Percentiles rank a stretch among this genome's conserved stretches.
Evolutionary conservation across 2,113 vertebrate genomes (phyloP).

Genomic region (Anhinga anhinga): DNA sequence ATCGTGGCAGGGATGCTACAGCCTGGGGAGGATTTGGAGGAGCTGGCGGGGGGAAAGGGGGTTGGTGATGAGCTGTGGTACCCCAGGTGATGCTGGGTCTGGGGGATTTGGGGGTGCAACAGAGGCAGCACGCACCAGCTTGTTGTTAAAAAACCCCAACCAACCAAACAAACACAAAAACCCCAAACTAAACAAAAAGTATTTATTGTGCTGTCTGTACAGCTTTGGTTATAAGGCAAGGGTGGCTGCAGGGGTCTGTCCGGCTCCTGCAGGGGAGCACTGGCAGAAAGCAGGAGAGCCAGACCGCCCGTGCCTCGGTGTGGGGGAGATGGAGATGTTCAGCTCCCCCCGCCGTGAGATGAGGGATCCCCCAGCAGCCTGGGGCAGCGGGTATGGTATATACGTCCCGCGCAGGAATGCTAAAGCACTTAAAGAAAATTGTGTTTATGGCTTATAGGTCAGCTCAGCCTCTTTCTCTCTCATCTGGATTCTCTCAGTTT

Average conservation of each 20-base stretch:
- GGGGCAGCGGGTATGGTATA: not conserved
- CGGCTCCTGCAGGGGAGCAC: not conserved
- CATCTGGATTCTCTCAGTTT: not conserved
- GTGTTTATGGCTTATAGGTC: not conserved
- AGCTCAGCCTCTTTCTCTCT: not conserved
- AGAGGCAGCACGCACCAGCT: not conserved
- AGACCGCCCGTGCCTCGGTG: fast-evolving
- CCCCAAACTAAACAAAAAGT: too few species aligned
- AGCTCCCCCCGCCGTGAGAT: not conserved
- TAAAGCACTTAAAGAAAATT: not conserved
- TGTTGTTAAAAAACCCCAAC: not conserved
- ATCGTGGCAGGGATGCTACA: fast-evolving
- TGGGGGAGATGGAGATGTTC: not conserved
- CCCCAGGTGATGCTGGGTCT: fast-evolving
- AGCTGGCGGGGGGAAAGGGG: too few species aligned
- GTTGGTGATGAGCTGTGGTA: not conserved
- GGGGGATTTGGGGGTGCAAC: not conserved
- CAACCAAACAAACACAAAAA: not conserved
- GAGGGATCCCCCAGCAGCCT: not conserved
- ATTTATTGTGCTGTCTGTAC: not conserved
- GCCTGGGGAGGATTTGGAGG: not conserved
- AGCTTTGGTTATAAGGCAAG: not conserved
- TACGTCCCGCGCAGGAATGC: not conserved
- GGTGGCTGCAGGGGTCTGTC: not conserved
- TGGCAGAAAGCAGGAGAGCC: not conserved